These are phyloP conservation scores for Uria lomvia DNA, from an alignment of 2,113 vertebrate species.

Conservation along the genomic window DNA sequence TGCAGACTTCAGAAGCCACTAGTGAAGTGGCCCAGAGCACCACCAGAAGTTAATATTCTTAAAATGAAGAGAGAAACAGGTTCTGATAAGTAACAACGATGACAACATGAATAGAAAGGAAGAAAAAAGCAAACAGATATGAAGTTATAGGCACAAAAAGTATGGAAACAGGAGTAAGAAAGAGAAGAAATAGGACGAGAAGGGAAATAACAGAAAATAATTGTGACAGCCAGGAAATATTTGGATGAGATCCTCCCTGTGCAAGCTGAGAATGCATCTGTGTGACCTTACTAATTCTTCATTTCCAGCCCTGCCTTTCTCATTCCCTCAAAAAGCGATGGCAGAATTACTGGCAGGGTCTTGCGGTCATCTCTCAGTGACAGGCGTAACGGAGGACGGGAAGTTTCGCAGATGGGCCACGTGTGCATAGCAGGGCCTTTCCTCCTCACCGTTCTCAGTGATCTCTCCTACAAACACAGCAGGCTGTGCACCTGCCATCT, in stretches of 20 bases:
- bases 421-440: fast-evolving
- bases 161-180: neutral
- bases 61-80: neutral
- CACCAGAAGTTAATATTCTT: neutral
- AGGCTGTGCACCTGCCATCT: neutral
- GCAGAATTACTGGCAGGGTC: neutral
- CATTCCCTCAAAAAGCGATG: neutral
- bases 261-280: neutral
- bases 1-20: neutral
- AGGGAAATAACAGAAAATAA: neutral
- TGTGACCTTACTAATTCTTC: neutral
- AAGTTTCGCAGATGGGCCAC: fast-evolving
- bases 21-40: neutral
- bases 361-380: neutral
- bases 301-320: neutral
- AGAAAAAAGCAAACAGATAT: neutral
- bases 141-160: neutral
- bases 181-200: neutral
- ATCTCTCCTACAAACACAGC: neutral
- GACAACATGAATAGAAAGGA: neutral
- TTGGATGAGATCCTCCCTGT: neutral
- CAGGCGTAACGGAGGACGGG: neutral
- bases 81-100: neutral
- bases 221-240: neutral
- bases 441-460: fast-evolving